These are phyloP conservation scores for Drosophila antonietae DNA, from an alignment of 2,888 invertebrate genomes.

Conservation along the genomic window DNA sequence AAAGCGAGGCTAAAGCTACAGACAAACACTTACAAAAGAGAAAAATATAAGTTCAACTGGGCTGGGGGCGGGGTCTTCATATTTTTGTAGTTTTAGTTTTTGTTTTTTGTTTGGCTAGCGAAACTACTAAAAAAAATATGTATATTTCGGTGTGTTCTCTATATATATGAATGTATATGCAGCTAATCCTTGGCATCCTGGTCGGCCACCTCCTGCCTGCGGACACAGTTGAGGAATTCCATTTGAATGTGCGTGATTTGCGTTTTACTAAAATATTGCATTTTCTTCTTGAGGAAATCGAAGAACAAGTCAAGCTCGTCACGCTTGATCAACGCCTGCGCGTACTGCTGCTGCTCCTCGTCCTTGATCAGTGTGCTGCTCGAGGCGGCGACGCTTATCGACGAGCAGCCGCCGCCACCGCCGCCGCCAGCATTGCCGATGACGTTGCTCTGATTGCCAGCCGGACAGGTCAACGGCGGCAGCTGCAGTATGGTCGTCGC, in stretches of 20 bases:
- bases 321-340: conserved; percentile 60
- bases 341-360: conserved; percentile 57
- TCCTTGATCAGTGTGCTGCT: conserved; percentile 54
- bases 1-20: conserved; percentile 35
- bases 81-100: background rate
- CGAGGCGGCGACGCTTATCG: conserved; percentile 40
- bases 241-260: conserved; percentile 83
- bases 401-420: background rate
- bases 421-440: background rate
- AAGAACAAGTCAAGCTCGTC: conserved; percentile 83
- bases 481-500: conserved; percentile 61
- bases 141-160: background rate
- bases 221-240: conserved; percentile 82
- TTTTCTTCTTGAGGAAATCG: conserved; percentile 82
- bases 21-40: conserved; percentile 28
- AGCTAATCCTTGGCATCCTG: conserved; percentile 68
- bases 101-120: conserved; percentile 4
- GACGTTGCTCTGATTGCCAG: background rate
- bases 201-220: conserved; percentile 78
- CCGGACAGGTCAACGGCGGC: conserved; percentile 51
- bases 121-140: conserved; percentile 12
- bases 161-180: background rate
- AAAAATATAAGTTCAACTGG: conserved; percentile 7
- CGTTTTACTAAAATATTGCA: conserved; percentile 79
- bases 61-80: background rate